Base-by-base conservation (phyloP, 2,888 invertebrate genomes). In the Eupithecia inturbata region DNA sequence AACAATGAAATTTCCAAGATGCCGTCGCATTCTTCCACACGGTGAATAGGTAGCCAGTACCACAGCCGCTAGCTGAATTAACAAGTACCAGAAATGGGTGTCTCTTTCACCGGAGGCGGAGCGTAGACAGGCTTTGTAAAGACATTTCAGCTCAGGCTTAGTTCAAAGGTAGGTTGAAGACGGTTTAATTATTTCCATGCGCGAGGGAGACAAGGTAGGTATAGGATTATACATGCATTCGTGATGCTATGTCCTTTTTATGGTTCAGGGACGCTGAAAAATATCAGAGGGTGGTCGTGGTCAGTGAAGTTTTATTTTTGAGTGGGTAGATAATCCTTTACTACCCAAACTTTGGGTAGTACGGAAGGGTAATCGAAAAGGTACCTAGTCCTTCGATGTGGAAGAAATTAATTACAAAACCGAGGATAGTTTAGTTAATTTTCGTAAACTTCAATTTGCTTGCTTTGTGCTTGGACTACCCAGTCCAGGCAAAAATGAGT, bases 181-280 rank as follows among this genome's bases (percentile, higher is more conserved):
- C 87, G 86, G 84, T 92, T 91, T 90, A 91, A 92, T 93, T 92
- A 93, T 92, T 91, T 85, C 87, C 81, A 85, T 86, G 84, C 83
- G 87, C 82, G 82, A 84, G 86, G 86, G 87, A n/a, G 83, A 84
- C 68, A 67, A n/a, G 84, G 84, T n/a, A n/a, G 85, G 84, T 84
- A 76, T 81, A 80, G 82, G 80, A 82, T 82, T 81, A 83, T 39
- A 68, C 67, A 69, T 28, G 69, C 63, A n/a, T 62, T 26, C 67
- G 71, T 53, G 22, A 33, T 9, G 70, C 12, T 36, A 66, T 22
- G 66, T 36, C 66, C 39, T 41, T 66, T 66, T 41, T 66, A 66
- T 66, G 39, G n/a, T 22, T 26, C 68, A 62, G 71, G 53, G 71
- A 74, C 41, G 68, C 49, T 22, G 53, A 41, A n/a, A 57, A 62